Conservation (phyloP, 2,113 vertebrate genomes). For the Rhea pennata region DNA sequence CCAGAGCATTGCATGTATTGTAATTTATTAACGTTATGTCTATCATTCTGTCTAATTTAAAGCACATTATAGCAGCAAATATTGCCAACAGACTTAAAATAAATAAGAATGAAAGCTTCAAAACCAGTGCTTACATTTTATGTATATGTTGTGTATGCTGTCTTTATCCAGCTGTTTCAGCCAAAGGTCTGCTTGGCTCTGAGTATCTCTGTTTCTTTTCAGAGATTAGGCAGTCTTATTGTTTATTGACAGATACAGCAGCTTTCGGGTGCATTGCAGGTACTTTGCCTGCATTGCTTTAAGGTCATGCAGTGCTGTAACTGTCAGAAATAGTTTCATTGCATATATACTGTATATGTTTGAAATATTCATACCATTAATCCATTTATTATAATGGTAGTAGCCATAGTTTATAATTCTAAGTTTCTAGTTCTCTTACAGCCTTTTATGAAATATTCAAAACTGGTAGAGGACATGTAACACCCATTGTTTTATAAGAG, state of each 20-base stretch:
- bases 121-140: not conserved
- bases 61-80: not conserved
- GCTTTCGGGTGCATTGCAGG: not conserved
- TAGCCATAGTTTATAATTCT: not conserved
- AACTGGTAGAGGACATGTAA: not conserved
- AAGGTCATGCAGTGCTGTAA: not conserved
- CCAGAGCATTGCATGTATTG: not conserved
- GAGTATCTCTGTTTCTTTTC: conserved; percentile 1
- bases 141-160: not conserved
- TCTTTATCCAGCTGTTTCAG: not conserved
- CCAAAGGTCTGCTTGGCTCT: not conserved
- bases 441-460: not conserved
- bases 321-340: conserved; percentile 20
- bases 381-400: not conserved
- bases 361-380: not conserved
- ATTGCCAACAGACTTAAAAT: not conserved
- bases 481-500: not conserved
- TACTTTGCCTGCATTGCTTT: conserved; percentile 34
- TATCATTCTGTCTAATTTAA: conserved; percentile 5
- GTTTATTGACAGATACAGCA: not conserved
- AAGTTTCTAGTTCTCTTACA: not conserved
- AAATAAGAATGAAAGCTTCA: not conserved
- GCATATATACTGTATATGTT: not conserved
- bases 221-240: not conserved
- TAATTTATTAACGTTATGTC: conserved; percentile 17